Percentiles rank a stretch among this genome's conserved stretches.
These are phyloP conservation scores for Gymnorhina tibicen DNA, from an alignment of 2,113 vertebrate genomes.

Conservation along the genomic window DNA sequence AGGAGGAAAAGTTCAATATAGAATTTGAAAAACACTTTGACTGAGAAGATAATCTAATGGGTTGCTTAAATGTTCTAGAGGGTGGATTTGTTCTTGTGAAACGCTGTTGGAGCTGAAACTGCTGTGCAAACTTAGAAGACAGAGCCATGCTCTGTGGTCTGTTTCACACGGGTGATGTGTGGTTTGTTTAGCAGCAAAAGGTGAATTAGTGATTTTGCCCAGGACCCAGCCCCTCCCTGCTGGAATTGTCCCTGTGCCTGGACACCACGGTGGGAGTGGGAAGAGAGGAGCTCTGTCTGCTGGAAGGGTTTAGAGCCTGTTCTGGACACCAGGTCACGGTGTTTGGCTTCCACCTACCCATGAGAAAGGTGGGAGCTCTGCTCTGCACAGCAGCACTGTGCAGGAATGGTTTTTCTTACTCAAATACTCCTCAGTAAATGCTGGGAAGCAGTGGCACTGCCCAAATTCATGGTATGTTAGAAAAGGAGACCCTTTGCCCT, in stretches of 20 bases:
- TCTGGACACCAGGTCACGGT: neutral
- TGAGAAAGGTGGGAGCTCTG: neutral
- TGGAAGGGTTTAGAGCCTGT: neutral
- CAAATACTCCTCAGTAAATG: neutral
- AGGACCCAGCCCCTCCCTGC: neutral
- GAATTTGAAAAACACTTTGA: neutral
- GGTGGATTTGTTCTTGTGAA: neutral
- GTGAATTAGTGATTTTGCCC: neutral
- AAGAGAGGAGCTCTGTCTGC: neutral
- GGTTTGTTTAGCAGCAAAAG: neutral
- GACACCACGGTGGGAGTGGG: rapidly evolving
- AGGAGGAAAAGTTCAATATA: neutral
- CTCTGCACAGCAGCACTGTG: neutral
- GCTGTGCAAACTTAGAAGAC: neutral
- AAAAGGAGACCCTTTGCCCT: neutral
- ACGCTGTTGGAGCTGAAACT: neutral
- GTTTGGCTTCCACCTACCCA: neutral
- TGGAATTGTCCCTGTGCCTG: rapidly evolving
- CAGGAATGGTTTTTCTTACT: neutral
- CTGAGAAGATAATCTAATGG: neutral
- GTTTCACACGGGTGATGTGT: neutral
- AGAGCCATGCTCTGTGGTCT: neutral
- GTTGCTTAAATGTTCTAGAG: neutral
- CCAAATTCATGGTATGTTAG: neutral
- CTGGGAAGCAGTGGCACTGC: neutral